Evolutionary conservation across 2,888 invertebrate species (phyloP), one percentile per base, ranked within the genome.

Genomic region (Azorinus chamasolen): DNA sequence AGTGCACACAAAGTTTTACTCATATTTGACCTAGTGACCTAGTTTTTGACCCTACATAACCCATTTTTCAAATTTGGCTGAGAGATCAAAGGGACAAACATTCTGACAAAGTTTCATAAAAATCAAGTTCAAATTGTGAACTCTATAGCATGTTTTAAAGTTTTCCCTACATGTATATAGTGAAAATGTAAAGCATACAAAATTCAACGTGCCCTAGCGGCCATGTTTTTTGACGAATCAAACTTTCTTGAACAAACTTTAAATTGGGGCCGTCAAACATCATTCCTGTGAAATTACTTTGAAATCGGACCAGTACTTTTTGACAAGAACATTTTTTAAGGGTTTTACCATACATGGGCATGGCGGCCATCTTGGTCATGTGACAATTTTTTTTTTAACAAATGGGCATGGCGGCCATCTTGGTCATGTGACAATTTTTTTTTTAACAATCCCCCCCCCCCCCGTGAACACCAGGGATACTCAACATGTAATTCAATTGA

Each of bases 311-410:
- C 32, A 37, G 41, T 22, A 20, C n/a, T 45, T 45, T 45, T 20
- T 45, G 45, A 45, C 16, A 39, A 43, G 53, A 63, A 53, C 51
- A 53, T 63, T 63, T 53, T 63, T 63, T 25, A 53, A 53, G 18
- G 39, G 24, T 63, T 63, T 63, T 41, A 25, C 53, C 39, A 43
- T 53, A 43, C 41, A 53, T 53, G 63, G 55, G 63, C 63, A 53
- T 63, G 63, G 53, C 53, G 53, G 63, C 63, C 63, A 63, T 63
- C 53, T 63, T 53, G 63, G 63, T 53, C 63, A 63, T 53, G 43
- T 53, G 63, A 63, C 51, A 51, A 41, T 12, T 24, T 53, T 32
- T 24, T 24, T 8, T 43, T 63, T 14, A 20, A 62, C 22, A 51
- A 48, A 53, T 53, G 63, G 55, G 63, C 63, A 53, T 63, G 63